Base-by-base conservation (phyloP, 1,140 invertebrate species). In the Dreissena polymorpha region DNA sequence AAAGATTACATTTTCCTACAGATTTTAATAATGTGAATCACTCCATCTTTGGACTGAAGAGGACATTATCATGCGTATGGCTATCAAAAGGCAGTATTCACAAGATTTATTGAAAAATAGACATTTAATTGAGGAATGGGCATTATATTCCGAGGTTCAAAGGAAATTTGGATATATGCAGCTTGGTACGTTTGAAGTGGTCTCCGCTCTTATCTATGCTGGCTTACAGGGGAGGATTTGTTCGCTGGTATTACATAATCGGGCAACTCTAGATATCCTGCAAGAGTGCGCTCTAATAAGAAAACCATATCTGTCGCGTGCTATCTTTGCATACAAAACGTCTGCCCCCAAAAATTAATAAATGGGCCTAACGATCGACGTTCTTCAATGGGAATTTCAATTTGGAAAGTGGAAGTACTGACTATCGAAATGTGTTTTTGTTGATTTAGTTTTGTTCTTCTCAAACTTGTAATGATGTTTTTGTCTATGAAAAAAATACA, bases 71-170 rank as follows among this genome's bases (percentile, higher is more conserved):
- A n/a, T 14, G 18, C n/a, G n/a, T 50, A 82, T 39, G 29, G 39
- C 51, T 64, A 82, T 82, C 79, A 73, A 74, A 74, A 29, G 57
- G 50, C 49, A 67, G 70, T 82, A 82, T 63, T 67, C 49, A 74
- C 79, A 73, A 39, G 68, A 57, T 82, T 82, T 82, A 82, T 82
- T 82, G 79, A 82, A 82, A 82, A 82, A 82, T 82, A 74, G 79
- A 65, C 70, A 74, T 82, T 73, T 82, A 82, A 82, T 82, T 29
- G 71, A 65, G 71, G 63, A 74, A 65, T 53, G 70, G 70, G 53
- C n/a, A 69, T 68, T 74, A 29, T 51, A 16, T n/a, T 16, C 10
- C 10, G 29, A 74, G 49, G 70, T 82, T 82, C 79, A 82, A 82
- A 82, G 79, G 69, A 49, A 68, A 74, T 49, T 21, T 55, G 65